Base-by-base conservation (phyloP, 1,140 invertebrate genomes). In the Conus ventricosus region DNA sequence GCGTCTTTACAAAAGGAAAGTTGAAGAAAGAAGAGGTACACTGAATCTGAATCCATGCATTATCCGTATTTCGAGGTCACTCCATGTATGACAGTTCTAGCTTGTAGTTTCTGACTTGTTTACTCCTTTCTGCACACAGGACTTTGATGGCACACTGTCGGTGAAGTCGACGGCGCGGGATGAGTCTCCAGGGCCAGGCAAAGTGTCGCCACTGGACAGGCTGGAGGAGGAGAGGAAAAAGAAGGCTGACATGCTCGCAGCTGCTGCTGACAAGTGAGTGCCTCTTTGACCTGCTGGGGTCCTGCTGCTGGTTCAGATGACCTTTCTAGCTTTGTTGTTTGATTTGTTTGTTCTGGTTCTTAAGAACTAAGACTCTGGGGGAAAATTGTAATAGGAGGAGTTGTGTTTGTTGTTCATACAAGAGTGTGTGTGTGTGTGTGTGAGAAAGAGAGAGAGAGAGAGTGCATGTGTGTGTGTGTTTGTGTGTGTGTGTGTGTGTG, bases 71-170 rank as follows among this genome's bases (percentile, higher is more conserved):
- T 39, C 39, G 39, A 39, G 39, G 3, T 39, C 39, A 39, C 39
- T 39, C 39, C 39, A 3, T 39, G 39, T 39, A 39, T 39, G 39
- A 39, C 39, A 39, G 39, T 39, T 39, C 39, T 39, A 39, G 3
- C 39, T 39, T 39, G 39, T 39, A 39, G 39, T 39, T 39, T 39
- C 39, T 39, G 39, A 39, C 39, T 39, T 39, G 39, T 39, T 39
- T 0, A 39, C 39, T 39, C 39, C 39, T 39, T 39, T 39, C 39
- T 39, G 39, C 3, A 39, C 39, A 23, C 87, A 94, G 91, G 94
- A 94, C 76, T 93, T 94, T 90, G 93, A 94, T 75, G 92, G 91
- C 3, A 94, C 94, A 15, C 89, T 93, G 88, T 94, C 94, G 55
- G 89, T 94, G 53, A 93, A 93, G 90, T 95, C 94, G 5, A 93